Evolutionary conservation across 2,888 invertebrate species (phyloP).

Genomic region (Adelphocoris suturalis): DNA sequence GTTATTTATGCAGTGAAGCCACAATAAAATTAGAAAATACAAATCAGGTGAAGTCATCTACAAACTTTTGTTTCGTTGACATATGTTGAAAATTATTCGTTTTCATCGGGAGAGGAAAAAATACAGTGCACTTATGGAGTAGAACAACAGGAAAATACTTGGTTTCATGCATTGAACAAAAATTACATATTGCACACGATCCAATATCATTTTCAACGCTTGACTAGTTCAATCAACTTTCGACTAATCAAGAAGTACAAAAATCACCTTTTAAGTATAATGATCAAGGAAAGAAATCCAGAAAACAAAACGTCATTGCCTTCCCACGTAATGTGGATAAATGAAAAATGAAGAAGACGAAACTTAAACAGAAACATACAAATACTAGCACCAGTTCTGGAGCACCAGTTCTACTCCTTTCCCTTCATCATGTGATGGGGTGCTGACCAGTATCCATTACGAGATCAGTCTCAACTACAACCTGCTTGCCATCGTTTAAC

Average conservation of each 20-base stretch:
- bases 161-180: not conserved
- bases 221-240: constrained; percentile 28
- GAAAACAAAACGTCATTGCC: not conserved
- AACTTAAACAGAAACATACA: not conserved
- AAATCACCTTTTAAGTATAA: not conserved
- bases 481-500: not conserved
- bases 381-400: not conserved
- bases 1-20: too few species aligned
- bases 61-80: too few species aligned
- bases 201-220: not conserved
- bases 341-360: not conserved
- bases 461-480: constrained; percentile 21
- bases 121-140: not conserved
- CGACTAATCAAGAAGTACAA: constrained; percentile 2
- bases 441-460: not conserved
- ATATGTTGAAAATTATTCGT: too few species aligned
- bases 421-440: not conserved
- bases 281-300: not conserved
- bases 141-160: not conserved
- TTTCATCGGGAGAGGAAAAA: not conserved
- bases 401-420: not conserved
- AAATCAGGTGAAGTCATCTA: too few species aligned
- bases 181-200: constrained; percentile 10
- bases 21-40: too few species aligned
- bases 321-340: not conserved